Percentiles rank a stretch among this genome's conserved stretches.
These are phyloP conservation scores for Hydrozoanthus tunicans DNA, from an alignment of 64 coral and sea anemone genomes.

Conservation along the genomic window DNA sequence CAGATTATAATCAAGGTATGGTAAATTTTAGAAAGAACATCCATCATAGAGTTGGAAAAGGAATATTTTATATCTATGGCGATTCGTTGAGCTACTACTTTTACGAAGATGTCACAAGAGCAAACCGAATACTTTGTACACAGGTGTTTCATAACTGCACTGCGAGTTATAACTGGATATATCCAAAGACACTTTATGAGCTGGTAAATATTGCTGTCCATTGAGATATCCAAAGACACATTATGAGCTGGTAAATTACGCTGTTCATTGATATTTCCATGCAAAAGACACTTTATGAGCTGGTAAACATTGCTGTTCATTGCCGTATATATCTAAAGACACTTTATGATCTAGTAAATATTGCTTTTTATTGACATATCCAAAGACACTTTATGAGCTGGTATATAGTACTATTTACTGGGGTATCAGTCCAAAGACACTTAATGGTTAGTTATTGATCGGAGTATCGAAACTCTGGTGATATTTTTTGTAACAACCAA, in stretches of 20 bases:
- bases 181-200: slow-evolving; percentile 84
- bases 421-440: slow-evolving; percentile 47
- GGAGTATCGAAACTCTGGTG: not conserved
- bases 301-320: slow-evolving; percentile 28
- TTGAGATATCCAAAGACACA: slow-evolving; percentile 55
- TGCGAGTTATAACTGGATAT: slow-evolving; percentile 85
- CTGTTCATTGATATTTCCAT: not conserved
- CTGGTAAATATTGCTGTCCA: slow-evolving; percentile 31
- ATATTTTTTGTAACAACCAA: not conserved
- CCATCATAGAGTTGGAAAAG: slow-evolving; percentile 43
- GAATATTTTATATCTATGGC: slow-evolving; percentile 78
- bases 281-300: slow-evolving; percentile 62
- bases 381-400: slow-evolving; percentile 81
- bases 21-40: slow-evolving; percentile 7
- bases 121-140: slow-evolving; percentile 45
- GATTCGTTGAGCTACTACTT: slow-evolving; percentile 85
- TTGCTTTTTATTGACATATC: slow-evolving; percentile 50
- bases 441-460: too few species aligned
- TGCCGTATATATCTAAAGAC: slow-evolving; percentile 59
- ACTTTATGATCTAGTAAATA: not conserved
- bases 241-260: not conserved
- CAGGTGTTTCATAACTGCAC: slow-evolving; percentile 68
- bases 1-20: slow-evolving; percentile 47
- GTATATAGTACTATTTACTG: slow-evolving; percentile 1
- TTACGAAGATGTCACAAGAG: slow-evolving; percentile 47